Conservation (phyloP, 2,113 vertebrate genomes). For the Passer montanus region DNA sequence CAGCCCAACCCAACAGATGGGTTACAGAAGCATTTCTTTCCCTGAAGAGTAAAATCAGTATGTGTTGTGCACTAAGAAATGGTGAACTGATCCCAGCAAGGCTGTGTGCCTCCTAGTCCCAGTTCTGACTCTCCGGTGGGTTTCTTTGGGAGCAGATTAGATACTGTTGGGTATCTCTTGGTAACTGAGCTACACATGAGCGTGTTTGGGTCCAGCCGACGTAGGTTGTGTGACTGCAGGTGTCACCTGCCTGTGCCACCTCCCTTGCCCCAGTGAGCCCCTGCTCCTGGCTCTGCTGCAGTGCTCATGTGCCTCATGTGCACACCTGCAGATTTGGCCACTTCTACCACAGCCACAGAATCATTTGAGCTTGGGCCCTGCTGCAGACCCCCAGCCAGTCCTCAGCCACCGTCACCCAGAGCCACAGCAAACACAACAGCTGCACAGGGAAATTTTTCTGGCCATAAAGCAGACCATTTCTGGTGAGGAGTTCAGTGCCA, state of each 20-base stretch:
- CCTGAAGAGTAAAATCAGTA: not conserved
- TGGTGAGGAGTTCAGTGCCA: not conserved
- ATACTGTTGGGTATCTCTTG: not conserved
- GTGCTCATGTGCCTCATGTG: fast-evolving
- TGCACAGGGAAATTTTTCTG: not conserved
- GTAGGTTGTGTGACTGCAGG: not conserved
- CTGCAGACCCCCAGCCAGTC: not conserved
- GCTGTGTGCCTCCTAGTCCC: not conserved
- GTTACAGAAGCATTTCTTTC: not conserved
- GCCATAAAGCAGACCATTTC: not conserved
- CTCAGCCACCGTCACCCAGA: not conserved
- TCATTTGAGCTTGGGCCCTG: not conserved
- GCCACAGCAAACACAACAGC: not conserved
- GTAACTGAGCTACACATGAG: not conserved
- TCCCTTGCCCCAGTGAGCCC: not conserved
- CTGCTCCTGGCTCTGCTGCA: not conserved
- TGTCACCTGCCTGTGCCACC: not conserved
- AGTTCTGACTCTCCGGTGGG: not conserved
- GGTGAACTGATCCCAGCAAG: not conserved
- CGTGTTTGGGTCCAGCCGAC: fast-evolving
- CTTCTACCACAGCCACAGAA: not conserved
- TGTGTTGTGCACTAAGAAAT: not conserved
- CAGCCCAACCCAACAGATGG: not conserved
- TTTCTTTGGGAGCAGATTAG: not conserved
- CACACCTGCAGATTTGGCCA: not conserved